A percentile compares a stretch with the other conserved stretches of the same genome.
These are phyloP conservation scores for Peromyscus polionotus DNA, from an alignment of 2,113 vertebrate genomes.

Conservation along the genomic window DNA sequence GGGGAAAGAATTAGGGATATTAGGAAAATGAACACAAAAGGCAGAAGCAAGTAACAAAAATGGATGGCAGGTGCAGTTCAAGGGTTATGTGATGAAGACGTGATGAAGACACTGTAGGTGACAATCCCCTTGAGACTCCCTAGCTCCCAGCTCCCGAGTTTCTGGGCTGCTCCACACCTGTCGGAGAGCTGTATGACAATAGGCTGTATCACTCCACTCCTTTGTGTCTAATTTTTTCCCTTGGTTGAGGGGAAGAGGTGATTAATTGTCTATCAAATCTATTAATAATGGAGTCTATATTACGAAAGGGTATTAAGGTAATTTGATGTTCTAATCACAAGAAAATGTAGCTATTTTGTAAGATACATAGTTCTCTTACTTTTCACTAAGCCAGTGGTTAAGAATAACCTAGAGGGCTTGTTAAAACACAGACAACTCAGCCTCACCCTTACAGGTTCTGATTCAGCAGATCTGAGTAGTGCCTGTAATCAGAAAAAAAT, in stretches of 20 bases:
- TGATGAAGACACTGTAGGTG: neutral
- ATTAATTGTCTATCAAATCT: neutral
- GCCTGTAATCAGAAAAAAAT: neutral
- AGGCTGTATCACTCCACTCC: neutral
- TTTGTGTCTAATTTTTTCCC: neutral
- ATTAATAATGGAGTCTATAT: neutral
- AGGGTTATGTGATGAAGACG: neutral
- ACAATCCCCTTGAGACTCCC: too few relatives aligned
- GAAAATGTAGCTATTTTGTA: neutral
- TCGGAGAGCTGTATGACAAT: neutral
- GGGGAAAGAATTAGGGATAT: neutral
- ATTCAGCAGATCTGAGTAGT: conserved; percentile 12
- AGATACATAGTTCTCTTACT: neutral
- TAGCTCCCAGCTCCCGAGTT: neutral
- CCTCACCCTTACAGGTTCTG: conserved; percentile 2
- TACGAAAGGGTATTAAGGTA: neutral
- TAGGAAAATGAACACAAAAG: conserved; percentile 17
- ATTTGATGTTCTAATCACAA: conserved; percentile 22
- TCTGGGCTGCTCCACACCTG: neutral
- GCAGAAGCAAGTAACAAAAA: neutral
- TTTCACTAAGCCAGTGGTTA: neutral
- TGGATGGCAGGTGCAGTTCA: neutral
- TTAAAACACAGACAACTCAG: neutral
- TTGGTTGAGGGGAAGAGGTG: neutral
- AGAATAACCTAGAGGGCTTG: neutral